Evolutionary conservation across 1,140 invertebrate genomes (phyloP), one percentile per base, ranked within the genome.

Genomic region (Drosophila subobscura): DNA sequence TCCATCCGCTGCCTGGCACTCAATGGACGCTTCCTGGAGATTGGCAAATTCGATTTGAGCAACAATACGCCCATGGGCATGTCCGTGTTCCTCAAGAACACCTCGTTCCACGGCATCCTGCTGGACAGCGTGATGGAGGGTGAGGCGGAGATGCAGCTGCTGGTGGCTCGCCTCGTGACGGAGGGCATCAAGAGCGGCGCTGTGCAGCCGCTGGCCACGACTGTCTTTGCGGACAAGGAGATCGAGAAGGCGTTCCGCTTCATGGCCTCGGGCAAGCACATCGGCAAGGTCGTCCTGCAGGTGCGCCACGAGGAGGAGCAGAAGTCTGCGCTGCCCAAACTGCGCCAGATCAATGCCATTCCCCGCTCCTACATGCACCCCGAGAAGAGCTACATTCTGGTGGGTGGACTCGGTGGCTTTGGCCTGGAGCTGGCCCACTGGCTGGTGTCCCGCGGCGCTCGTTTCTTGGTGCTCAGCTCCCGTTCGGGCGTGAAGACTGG

Each of bases 191-290:
- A 94, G 51, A 94, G 92, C 59, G 98, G 98, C 5, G 96, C 96
- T 41, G 97, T 99, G 0, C 92, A 93, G 46, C 98, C 98, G 1
- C 92, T 99, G 3, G 95, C 95, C 4, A 92, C 93, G 5, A 97
- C 96, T 3, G 94, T 98, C 0, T 99, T 97, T 91, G 92, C 93
- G n/a, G 95, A 96, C 71, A 93, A 95, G 53, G 95, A 98, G 92
- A 94, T 97, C 5, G 98, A 99, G 91, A 95, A 97, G 91, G 98
- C 97, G 0, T 99, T 99, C 93, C 93, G 95, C 61, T 99, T 94
- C 88, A 99, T 99, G 97, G 98, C 97, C 12, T 95, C 96, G 1
- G 98, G 98, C 22, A 98, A 97, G 92, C 98, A 99, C 91, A 98
- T 99, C 67, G 98, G 98, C 73, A 99, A 99, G 93, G 98, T 99